These are phyloP conservation scores for Rosalia funebris DNA, from an alignment of 2,888 invertebrate species.

Conservation along the genomic window DNA sequence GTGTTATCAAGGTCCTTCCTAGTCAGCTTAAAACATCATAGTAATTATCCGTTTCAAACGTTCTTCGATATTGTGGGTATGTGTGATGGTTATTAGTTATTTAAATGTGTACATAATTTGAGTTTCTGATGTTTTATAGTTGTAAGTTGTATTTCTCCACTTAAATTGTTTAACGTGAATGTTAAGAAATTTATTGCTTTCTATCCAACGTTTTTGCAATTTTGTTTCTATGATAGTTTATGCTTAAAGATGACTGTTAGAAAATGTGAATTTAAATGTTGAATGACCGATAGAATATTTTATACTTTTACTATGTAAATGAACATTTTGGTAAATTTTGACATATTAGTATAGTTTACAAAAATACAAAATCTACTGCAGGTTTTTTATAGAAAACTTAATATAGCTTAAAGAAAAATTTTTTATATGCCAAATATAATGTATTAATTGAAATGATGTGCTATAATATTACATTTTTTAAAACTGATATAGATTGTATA, in stretches of 20 bases:
- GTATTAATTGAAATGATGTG: constrained; percentile 51
- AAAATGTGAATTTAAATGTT: constrained; percentile 30
- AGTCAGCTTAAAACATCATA: constrained; percentile 30
- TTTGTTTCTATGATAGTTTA: constrained; percentile 11
- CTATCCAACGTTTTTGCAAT: constrained; percentile 21
- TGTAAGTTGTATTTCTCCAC: constrained; percentile 33
- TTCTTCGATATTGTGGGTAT: constrained; percentile 23
- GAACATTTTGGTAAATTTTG: constrained; percentile 36
- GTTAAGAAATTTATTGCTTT: constrained; percentile 28
- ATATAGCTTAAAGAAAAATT: constrained; percentile 53
- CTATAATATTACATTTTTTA: constrained; percentile 54
- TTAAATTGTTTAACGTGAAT: constrained; percentile 25
- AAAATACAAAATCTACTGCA: constrained; percentile 33
- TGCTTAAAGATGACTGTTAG: constrained; percentile 26
- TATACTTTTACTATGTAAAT: constrained; percentile 28
- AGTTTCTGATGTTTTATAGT: constrained; percentile 37
- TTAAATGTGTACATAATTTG: constrained; percentile 33
- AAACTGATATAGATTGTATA: constrained; percentile 49
- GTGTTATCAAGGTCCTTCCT: constrained; percentile 13
- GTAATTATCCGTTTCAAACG: constrained; percentile 11
- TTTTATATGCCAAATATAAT: constrained; percentile 61
- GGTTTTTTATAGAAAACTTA: constrained; percentile 37
- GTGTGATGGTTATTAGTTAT: constrained; percentile 37
- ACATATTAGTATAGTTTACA: constrained; percentile 36
- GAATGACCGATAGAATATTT: constrained; percentile 34